Base-by-base conservation (phyloP, 2,888 invertebrate genomes). In the Lysandra bellargus region DNA sequence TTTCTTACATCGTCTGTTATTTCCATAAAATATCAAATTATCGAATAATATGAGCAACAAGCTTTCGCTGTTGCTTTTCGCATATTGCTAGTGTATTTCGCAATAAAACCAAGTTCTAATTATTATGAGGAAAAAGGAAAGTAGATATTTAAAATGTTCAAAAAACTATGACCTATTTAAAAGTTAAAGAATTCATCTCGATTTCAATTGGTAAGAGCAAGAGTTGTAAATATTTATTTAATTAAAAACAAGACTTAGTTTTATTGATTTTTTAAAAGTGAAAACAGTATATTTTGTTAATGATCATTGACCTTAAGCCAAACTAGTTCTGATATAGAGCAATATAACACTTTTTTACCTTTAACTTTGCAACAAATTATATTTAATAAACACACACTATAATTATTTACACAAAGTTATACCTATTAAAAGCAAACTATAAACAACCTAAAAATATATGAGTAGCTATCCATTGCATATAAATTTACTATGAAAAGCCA, bases 191-290 rank as follows among this genome's bases (percentile, higher is more conserved):
- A 61, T 30, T 69, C 17, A 69, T 69, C 33, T 37, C 33, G 33
- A 69, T 69, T 69, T 69, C 17, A 69, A 69, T 17, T 69, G 37
- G 2, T 5, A 17, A 69, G 30, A 33, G 30, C 69, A 69, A 69
- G 30, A 69, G 33, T 33, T 69, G 14, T 5, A 69, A 69, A 37
- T 33, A 30, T 64, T 64, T 12, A 64, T 33, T 69, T 33, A 69
- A 69, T 69, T 69, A 17, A 69, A 9, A 69, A 69, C 69, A 69
- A 37, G 69, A 69, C 69, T 33, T 37, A 69, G 33, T 69, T 69
- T 69, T 69, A 69, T 69, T 69, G 69, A 37, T 69, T 69, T 69
- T 69, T 17, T 69, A 69, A 69, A 69, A 69, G 69, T 69, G 69
- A 69, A 37, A 69, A 69, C 33, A 69, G 30, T 64, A 64, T 64